Evolutionary conservation across 2,888 invertebrate species (phyloP).

Genomic region (Drosophila lutescens): DNA sequence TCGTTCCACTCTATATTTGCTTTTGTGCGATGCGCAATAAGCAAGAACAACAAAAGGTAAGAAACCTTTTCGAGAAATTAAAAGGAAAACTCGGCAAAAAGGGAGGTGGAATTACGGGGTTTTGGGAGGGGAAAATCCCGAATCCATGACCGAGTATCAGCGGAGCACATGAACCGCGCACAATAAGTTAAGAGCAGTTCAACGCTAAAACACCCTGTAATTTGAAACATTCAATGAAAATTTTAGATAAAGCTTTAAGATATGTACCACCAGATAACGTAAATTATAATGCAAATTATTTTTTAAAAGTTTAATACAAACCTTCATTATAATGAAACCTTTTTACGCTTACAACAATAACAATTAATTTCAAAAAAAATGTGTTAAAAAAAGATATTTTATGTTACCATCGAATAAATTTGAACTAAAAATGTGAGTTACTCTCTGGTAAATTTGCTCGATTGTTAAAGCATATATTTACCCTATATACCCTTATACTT

Average conservation of each 20-base stretch:
- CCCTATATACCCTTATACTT: background rate
- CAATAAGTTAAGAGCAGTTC: background rate
- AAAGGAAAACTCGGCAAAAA: conserved; percentile 54
- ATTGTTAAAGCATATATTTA: background rate
- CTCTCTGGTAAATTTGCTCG: background rate
- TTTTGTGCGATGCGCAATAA: conserved; percentile 59
- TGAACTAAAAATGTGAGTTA: no score
- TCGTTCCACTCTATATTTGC: conserved; percentile 34
- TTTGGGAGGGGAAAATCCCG: conserved; percentile 1
- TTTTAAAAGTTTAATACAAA: no score
- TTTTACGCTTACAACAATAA: no score
- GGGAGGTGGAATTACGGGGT: background rate
- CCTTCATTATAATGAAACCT: no score
- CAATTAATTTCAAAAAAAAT: no score
- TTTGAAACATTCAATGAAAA: no score
- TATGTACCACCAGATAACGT: no score
- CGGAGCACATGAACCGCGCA: conserved; percentile 16
- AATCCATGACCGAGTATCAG: conserved; percentile 33
- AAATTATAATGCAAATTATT: no score
- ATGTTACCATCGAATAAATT: no score
- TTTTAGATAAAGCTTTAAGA: no score
- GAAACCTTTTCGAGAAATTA: conserved; percentile 77
- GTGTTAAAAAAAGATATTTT: no score
- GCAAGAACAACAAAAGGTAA: conserved; percentile 33
- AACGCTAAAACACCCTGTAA: background rate